These are phyloP conservation scores for Setipinna tenuifilis DNA, from an alignment of 2,797 vertebrate genomes.

Conservation along the genomic window DNA sequence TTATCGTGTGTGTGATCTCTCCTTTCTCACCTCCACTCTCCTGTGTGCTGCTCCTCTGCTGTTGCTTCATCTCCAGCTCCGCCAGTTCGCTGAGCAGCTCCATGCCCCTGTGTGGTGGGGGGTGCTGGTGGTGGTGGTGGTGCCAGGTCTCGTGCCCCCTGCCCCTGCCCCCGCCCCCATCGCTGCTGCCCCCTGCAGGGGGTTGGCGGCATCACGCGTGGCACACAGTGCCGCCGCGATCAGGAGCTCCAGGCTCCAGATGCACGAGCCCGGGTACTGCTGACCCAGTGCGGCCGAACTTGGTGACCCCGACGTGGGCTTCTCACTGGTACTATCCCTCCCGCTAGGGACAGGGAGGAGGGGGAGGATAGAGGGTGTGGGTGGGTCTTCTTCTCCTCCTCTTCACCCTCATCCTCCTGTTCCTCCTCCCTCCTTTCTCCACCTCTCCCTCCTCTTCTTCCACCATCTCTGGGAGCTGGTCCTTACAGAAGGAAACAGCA, in stretches of 20 bases:
- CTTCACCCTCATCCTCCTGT: slow-evolving; percentile 34
- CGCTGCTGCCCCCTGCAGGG: slow-evolving; percentile 45
- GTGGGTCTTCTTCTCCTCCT: slow-evolving; percentile 49
- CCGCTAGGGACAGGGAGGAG: slow-evolving; percentile 14
- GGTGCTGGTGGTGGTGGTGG: not conserved
- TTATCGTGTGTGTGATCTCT: not conserved
- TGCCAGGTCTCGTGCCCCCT: slow-evolving; percentile 39
- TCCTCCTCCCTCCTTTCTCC: slow-evolving; percentile 28
- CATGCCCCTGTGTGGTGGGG: slow-evolving; percentile 77
- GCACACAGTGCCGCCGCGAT: slow-evolving; percentile 86
- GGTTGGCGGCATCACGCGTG: slow-evolving; percentile 69
- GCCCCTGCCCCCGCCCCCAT: slow-evolving; percentile 48
- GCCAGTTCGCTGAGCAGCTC: slow-evolving; percentile 92
- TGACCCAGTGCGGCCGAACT: slow-evolving; percentile 47
- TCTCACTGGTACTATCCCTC: not conserved
- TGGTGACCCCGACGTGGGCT: not conserved
- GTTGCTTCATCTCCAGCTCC: slow-evolving; percentile 83
- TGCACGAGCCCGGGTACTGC: slow-evolving; percentile 68
- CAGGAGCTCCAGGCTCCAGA: slow-evolving; percentile 87
- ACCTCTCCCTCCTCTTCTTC: slow-evolving; percentile 35
- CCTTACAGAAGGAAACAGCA: not conserved
- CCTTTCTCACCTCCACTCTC: slow-evolving; percentile 50
- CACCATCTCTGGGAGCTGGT: not conserved
- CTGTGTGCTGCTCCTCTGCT: slow-evolving; percentile 46
- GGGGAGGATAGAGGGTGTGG: not conserved